phyloP scores from a whole-genome alignment of 2,888 invertebrate species.

The Suillia variegata region DNA sequence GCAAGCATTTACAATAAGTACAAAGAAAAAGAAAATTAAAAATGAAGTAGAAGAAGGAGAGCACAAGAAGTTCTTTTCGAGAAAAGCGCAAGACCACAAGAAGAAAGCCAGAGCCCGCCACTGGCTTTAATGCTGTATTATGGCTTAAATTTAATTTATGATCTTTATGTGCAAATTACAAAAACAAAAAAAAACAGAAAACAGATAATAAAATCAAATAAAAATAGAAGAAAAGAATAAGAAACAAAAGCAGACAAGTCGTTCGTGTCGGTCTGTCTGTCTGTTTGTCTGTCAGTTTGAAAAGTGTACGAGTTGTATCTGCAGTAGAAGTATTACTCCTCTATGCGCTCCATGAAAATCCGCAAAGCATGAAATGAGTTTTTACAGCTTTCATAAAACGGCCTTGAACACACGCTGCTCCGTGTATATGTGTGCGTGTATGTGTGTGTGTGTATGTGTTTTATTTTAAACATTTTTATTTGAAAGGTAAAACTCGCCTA shows the following conservation, averaged over 20 bases:
- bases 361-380: conserved; percentile 52
- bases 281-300: neutral
- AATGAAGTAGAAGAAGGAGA: too few relatives aligned
- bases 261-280: too few relatives aligned
- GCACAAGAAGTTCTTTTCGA: too few relatives aligned
- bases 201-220: too few relatives aligned
- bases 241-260: too few relatives aligned
- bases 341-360: conserved; percentile 42
- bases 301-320: too few relatives aligned
- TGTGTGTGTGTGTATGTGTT: neutral
- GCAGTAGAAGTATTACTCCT: too few relatives aligned
- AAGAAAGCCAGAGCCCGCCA: conserved; percentile 1
- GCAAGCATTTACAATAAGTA: too few relatives aligned
- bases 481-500: neutral
- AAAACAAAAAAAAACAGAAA: neutral
- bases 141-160: conserved; percentile 39
- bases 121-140: conserved; percentile 27
- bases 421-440: conserved; percentile 3
- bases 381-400: conserved; percentile 52
- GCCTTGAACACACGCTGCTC: conserved; percentile 43
- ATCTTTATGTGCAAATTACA: neutral
- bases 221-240: too few relatives aligned
- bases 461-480: neutral
- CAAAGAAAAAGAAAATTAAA: too few relatives aligned
- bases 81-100: too few relatives aligned